These are phyloP conservation scores for Chironomus tepperi DNA, from an alignment of 1,140 invertebrate genomes.

Conservation along the genomic window DNA sequence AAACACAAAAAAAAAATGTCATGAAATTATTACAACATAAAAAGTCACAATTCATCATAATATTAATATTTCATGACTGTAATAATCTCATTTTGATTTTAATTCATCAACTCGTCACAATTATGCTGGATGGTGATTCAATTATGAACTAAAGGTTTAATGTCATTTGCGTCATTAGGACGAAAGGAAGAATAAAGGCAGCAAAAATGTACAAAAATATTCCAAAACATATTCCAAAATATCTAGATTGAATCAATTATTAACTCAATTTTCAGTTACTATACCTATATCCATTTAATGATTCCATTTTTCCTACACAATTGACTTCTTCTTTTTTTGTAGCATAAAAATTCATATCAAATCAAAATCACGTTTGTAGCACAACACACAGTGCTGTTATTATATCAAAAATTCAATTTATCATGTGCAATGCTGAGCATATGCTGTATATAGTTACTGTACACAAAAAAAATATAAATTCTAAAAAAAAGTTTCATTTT, in stretches of 20 bases:
- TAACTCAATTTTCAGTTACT: neutral
- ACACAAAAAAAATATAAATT: no score
- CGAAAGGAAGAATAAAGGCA: no score
- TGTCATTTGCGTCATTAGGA: no score
- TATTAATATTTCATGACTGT: constrained; percentile 3
- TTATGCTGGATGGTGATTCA: neutral
- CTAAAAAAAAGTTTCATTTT: no score
- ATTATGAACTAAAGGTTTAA: no score
- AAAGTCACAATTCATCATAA: constrained; percentile 19
- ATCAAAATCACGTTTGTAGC: no score
- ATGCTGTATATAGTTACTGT: no score
- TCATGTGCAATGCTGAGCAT: neutral
- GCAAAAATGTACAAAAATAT: no score
- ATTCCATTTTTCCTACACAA: neutral
- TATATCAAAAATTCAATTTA: neutral
- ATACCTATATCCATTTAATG: neutral
- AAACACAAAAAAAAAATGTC: neutral
- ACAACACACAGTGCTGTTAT: no score
- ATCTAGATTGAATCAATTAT: neutral
- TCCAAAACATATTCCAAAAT: no score
- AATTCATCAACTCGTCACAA: constrained; percentile 16
- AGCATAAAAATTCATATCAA: no score
- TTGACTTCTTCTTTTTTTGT: neutral
- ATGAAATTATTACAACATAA: neutral
- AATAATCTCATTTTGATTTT: constrained; percentile 19